Percentiles rank a stretch among this genome's conserved stretches.
Conservation (phyloP, 2,113 vertebrate species). For the Trachemys scripta region DNA sequence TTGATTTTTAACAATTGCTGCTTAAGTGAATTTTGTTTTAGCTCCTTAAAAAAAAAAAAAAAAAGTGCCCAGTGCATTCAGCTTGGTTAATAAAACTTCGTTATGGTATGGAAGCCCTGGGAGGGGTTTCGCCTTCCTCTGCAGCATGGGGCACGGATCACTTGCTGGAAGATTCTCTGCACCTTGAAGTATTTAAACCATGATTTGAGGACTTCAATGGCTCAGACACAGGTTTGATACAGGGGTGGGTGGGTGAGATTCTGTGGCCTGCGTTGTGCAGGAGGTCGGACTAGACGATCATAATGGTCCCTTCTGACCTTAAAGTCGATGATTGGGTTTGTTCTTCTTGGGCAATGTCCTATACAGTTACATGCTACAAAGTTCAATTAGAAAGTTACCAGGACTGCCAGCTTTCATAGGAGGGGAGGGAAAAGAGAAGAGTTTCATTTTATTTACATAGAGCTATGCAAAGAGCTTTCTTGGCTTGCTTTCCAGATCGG, state of each 20-base stretch:
- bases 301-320: too few relatives aligned
- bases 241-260: too few relatives aligned
- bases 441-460: neutral
- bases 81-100: neutral
- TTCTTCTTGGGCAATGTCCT: neutral
- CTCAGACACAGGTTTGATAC: too few relatives aligned
- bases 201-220: too few relatives aligned
- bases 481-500: constrained; percentile 9
- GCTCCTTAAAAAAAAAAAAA: neutral
- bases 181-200: too few relatives aligned
- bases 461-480: constrained; percentile 45
- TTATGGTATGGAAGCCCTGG: neutral
- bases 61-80: accelerated
- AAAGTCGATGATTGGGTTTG: neutral
- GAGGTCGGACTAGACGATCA: too few relatives aligned
- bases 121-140: too few relatives aligned
- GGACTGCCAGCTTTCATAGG: constrained; percentile 25
- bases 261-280: too few relatives aligned
- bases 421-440: neutral
- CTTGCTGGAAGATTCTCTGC: too few relatives aligned
- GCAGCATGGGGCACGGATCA: too few relatives aligned
- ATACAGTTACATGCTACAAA: neutral
- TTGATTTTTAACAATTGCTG: accelerated
- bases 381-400: neutral
- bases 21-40: neutral